A percentile compares a stretch with the other conserved stretches of the same genome.
These are phyloP conservation scores for Brachystomella parvula DNA, from an alignment of 1,140 invertebrate genomes.

Conservation along the genomic window DNA sequence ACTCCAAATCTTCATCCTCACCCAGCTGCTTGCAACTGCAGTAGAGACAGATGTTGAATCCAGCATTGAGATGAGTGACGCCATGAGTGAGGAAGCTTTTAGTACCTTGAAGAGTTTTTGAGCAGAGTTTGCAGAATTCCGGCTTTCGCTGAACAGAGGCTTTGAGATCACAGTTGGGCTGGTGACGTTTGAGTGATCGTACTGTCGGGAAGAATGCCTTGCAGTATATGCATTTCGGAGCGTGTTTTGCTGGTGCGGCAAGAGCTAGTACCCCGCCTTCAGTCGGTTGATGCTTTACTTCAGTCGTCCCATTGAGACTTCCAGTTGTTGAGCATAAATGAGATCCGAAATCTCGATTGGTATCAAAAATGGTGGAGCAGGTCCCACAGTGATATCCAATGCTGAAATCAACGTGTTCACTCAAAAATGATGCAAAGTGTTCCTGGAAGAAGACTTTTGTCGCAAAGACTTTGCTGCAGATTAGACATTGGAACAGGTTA, in stretches of 20 bases:
- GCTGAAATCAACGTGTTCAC: background rate
- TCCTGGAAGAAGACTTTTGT: background rate
- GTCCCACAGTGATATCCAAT: background rate
- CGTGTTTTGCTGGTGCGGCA: too few species aligned
- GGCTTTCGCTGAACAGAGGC: background rate
- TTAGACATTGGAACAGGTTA: background rate
- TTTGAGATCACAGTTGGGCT: conserved; percentile 5
- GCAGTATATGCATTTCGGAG: background rate
- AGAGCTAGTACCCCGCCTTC: too few species aligned
- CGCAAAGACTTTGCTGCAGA: background rate
- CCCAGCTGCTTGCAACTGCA: conserved; percentile 6
- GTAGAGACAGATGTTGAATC: conserved; percentile 8
- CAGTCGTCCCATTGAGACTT: background rate
- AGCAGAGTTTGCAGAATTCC: conserved; percentile 1
- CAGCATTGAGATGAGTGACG: conserved; percentile 6
- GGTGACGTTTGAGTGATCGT: background rate
- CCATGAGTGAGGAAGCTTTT: conserved; percentile 6
- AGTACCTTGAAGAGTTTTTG: background rate
- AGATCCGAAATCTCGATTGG: too few species aligned
- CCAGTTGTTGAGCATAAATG: background rate
- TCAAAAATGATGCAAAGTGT: background rate
- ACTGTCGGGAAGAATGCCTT: background rate
- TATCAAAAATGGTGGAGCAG: background rate
- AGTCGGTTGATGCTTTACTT: background rate
- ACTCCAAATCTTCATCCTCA: background rate